These are phyloP conservation scores for Prunella himalayana DNA, from an alignment of 2,113 vertebrate species.

Conservation along the genomic window DNA sequence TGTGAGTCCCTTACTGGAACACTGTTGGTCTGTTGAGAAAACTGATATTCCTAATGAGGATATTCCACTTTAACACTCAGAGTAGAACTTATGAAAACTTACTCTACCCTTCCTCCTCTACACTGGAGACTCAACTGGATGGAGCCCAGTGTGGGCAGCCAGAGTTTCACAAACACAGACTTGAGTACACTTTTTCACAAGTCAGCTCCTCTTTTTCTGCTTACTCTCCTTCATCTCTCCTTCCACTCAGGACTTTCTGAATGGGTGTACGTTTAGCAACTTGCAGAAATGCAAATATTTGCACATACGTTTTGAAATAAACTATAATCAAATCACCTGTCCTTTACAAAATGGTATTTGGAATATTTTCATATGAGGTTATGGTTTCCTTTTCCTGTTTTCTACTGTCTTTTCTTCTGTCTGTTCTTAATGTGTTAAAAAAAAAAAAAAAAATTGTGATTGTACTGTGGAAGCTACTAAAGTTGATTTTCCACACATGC, in stretches of 20 bases:
- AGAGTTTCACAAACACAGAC: background rate
- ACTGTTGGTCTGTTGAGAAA: background rate
- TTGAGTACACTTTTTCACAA: background rate
- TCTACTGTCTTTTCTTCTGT: background rate
- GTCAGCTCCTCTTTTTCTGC: background rate
- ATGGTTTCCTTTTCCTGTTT: background rate
- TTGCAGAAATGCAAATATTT: background rate
- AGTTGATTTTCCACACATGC: background rate
- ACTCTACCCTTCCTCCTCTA: background rate
- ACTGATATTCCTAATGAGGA: rapidly evolving
- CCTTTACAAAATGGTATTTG: background rate
- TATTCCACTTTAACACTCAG: background rate
- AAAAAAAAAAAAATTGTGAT: no score
- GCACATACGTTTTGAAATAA: background rate
- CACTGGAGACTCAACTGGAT: background rate
- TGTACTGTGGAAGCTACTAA: background rate
- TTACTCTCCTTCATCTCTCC: background rate
- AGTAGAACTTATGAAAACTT: background rate
- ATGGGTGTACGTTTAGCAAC: background rate
- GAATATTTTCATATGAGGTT: background rate
- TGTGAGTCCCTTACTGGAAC: background rate
- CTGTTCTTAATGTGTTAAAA: background rate
- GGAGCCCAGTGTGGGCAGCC: background rate
- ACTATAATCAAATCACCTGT: background rate
- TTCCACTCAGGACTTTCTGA: background rate